Percentiles rank a stretch among this genome's conserved stretches.
These are phyloP conservation scores for Tiliacea citrago DNA, from an alignment of 2,888 invertebrate genomes.

Conservation along the genomic window DNA sequence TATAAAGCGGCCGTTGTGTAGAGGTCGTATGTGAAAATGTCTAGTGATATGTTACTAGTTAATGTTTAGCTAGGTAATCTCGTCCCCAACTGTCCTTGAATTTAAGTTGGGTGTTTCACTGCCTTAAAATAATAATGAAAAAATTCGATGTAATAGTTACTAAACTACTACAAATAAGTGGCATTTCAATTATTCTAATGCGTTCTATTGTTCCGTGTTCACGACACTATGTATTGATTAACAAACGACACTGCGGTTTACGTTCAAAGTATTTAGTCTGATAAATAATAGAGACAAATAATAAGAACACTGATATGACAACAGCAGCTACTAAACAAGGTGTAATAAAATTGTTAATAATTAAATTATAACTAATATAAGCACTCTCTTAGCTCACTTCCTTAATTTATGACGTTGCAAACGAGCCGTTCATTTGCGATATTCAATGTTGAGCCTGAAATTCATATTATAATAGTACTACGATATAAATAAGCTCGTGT, in stretches of 20 bases:
- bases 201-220: constrained; percentile 77
- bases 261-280: constrained; percentile 44
- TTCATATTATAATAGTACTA: constrained; percentile 52
- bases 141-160: constrained; percentile 86
- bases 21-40: constrained; percentile 89
- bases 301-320: constrained; percentile 59
- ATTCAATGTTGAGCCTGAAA: constrained; percentile 45
- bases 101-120: constrained; percentile 91
- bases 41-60: constrained; percentile 89
- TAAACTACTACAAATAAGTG: constrained; percentile 88
- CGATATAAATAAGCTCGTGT: constrained; percentile 54
- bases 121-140: constrained; percentile 89
- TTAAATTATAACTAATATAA: constrained; percentile 68
- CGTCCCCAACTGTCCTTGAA: constrained; percentile 90
- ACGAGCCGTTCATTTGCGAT: constrained; percentile 58
- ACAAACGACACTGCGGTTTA: constrained; percentile 54
- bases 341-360: constrained; percentile 71
- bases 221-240: constrained; percentile 69
- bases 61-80: constrained; percentile 91
- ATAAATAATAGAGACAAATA: constrained; percentile 39
- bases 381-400: constrained; percentile 80
- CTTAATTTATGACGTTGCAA: constrained; percentile 58
- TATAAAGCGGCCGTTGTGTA: constrained; percentile 87
- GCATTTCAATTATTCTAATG: constrained; percentile 81
- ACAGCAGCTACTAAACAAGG: constrained; percentile 63